Conservation (phyloP, 2,888 invertebrate species). For the Eueremaeus valkanovi region DNA sequence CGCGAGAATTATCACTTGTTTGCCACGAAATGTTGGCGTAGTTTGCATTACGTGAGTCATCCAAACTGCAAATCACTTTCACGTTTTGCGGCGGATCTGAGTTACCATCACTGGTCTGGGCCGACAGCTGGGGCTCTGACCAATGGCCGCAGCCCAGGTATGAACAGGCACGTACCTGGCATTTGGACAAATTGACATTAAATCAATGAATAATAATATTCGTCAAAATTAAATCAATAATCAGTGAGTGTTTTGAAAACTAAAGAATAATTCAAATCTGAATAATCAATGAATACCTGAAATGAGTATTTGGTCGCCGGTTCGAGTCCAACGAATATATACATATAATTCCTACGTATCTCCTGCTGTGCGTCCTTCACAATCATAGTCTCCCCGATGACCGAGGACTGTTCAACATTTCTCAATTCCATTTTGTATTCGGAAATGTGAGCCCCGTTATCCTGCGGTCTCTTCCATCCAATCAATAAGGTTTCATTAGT, state of each 20-base stretch:
- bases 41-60: conserved; percentile 49
- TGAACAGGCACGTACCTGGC: conserved; percentile 66
- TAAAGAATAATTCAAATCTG: too few species aligned
- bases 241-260: too few species aligned
- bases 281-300: too few species aligned
- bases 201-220: not conserved
- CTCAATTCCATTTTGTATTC: conserved; percentile 46
- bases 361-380: conserved; percentile 38
- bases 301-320: conserved; percentile 77
- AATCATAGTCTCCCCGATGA: conserved; percentile 44
- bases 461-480: conserved; percentile 47
- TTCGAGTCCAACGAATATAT: conserved; percentile 71
- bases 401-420: conserved; percentile 37
- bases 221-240: conserved; percentile 60
- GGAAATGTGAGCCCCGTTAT: conserved; percentile 47
- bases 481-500: conserved; percentile 47
- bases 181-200: too few species aligned
- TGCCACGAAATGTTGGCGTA: conserved; percentile 69
- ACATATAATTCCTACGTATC: conserved; percentile 53
- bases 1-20: conserved; percentile 68
- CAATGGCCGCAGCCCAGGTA: conserved; percentile 68
- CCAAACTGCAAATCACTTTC: conserved; percentile 45
- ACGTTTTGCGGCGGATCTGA: conserved; percentile 47
- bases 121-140: conserved; percentile 67
- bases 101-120: conserved; percentile 72